Percentiles rank a stretch among this genome's conserved stretches.
These are phyloP conservation scores for Chionodraco myersi DNA, from an alignment of 2,113 vertebrate species.

Conservation along the genomic window DNA sequence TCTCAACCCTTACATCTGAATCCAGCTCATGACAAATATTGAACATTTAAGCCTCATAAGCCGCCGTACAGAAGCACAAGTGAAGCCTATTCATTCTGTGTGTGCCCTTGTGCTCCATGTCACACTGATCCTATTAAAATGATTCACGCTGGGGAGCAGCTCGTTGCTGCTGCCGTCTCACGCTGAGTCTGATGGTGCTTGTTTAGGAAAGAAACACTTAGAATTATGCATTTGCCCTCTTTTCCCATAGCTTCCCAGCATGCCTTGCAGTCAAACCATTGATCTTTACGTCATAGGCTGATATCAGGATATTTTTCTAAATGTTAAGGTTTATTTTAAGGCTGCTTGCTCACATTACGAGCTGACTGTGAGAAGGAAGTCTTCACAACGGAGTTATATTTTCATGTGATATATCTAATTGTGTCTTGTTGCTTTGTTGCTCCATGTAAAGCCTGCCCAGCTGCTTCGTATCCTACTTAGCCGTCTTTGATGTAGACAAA, in stretches of 20 bases:
- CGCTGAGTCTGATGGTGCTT: constrained; percentile 37
- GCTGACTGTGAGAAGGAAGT: background rate
- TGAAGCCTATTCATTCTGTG: background rate
- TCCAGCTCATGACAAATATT: background rate
- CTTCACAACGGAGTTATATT: background rate
- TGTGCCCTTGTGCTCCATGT: constrained; percentile 5
- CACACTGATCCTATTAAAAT: constrained; percentile 38
- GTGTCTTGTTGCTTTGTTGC: constrained; percentile 32
- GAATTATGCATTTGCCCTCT: constrained; percentile 1
- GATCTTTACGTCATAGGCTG: background rate
- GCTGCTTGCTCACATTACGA: background rate
- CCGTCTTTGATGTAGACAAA: constrained; percentile 54
- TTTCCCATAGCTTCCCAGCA: constrained; percentile 19
- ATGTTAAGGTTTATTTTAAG: constrained; percentile 15
- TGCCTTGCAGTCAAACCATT: background rate
- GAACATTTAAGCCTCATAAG: background rate
- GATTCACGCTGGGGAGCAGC: constrained; percentile 36
- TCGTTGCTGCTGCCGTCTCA: constrained; percentile 40
- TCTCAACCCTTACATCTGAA: background rate
- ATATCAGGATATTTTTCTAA: constrained; percentile 1
- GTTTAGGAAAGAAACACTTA: constrained; percentile 37
- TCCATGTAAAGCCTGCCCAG: constrained; percentile 37
- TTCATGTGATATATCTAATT: constrained; percentile 1
- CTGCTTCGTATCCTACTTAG: constrained; percentile 35
- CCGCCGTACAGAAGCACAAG: background rate